These are phyloP conservation scores for Pterobdella sp. DNA, from an alignment of 2,888 invertebrate species.

Conservation along the genomic window DNA sequence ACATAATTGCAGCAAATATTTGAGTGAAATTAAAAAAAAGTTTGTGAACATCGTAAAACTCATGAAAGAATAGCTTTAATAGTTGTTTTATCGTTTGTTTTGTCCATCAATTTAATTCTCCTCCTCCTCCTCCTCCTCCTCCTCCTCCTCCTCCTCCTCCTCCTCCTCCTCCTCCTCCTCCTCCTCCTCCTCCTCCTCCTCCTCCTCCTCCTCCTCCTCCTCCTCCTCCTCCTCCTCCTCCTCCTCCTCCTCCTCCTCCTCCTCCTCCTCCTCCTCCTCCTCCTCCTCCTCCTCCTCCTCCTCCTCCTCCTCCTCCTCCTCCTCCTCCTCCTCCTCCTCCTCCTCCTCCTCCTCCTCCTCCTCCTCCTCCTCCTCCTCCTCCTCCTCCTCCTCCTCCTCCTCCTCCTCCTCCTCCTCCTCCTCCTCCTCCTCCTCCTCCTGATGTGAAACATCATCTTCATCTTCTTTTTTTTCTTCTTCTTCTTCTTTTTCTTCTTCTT, in stretches of 20 bases:
- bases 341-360: not conserved
- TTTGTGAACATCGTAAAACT: no score
- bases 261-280: not conserved
- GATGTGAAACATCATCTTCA: no score
- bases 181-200: constrained; percentile 1
- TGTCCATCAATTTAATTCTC: constrained; percentile 8
- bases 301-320: not conserved
- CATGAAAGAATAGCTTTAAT: no score
- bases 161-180: constrained; percentile 19
- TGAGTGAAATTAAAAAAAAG: no score
- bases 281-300: not conserved
- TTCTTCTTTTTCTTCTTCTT: not conserved
- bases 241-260: not conserved
- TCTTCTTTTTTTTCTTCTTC: not conserved
- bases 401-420: not conserved
- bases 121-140: constrained; percentile 10
- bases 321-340: not conserved
- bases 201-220: constrained; percentile 7
- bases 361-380: not conserved
- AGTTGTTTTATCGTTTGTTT: no score
- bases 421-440: not conserved
- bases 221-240: no score
- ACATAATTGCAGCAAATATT: no score
- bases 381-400: not conserved
- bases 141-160: constrained; percentile 15